Evolutionary conservation across 2,113 vertebrate species (phyloP), one percentile per base, ranked within the genome.

Genomic region (Meriones unguiculatus): DNA sequence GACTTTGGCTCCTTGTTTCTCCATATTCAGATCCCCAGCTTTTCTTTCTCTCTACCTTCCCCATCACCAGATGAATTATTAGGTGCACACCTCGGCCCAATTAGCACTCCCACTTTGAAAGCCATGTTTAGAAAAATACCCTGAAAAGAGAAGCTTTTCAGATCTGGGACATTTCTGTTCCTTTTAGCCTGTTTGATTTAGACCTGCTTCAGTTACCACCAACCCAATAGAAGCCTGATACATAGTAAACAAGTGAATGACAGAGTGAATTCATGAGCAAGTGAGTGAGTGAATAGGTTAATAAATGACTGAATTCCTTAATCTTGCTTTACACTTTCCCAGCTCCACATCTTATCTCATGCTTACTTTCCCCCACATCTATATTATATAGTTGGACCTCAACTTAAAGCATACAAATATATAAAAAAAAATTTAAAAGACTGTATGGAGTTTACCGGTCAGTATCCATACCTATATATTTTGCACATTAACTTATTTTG

Each of bases 101-200:
- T 7, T 95, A 12, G 73, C 54, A 65, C 46, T 86, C 67, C 13
- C 9, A 38, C 50, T 88, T 64, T 25, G 17, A 87, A 90, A 90
- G 25, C 32, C 14, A 7, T 38, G 17, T 46, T 62, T 20, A 73
- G 6, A 90, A 54, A 32, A 24, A 59, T 2, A 54, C 35, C 18
- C n/a, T 41, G 24, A 32, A 95, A 92, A 78, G 80, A 78, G 75
- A 90, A 95, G n/a, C 54, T 78, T 69, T 54, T 70, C 52, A 52
- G 8, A 18, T 22, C 1, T 30, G 52, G 24, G 18, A 70, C 35
- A 69, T 80, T 14, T 62, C 54, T 91, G 32, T 54, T 80, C 73
- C 46, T 3, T 75, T 91, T 75, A n/a, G 24, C 38, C 57, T 72
- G 62, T 89, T 18, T 54, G 18, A 54, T 22, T 73, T 41, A 32